Evolutionary conservation across 2,113 vertebrate species (phyloP).

Genomic region (Dolichallabes microphthalmus): DNA sequence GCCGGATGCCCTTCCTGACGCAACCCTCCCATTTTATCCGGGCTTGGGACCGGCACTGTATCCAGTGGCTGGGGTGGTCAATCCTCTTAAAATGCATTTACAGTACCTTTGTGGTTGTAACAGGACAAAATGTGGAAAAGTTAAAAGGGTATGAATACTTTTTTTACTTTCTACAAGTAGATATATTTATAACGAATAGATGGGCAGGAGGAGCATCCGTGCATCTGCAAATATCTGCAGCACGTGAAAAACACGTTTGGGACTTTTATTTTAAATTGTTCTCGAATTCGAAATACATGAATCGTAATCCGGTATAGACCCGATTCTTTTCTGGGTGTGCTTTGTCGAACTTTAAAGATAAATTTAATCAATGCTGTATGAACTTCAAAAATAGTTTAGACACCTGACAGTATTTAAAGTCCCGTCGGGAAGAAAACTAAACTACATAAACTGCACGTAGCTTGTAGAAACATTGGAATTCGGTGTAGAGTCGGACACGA

Average conservation of each 20-base stretch:
- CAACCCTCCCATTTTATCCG: too few relatives aligned
- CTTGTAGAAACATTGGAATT: background rate
- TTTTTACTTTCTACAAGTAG: too few relatives aligned
- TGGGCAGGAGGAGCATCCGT: background rate
- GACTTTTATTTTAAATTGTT: slow-evolving; percentile 27
- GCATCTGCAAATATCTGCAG: background rate
- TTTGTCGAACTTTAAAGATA: background rate
- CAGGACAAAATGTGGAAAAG: too few relatives aligned
- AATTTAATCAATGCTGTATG: background rate
- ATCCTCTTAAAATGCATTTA: too few relatives aligned
- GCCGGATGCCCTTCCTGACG: too few relatives aligned
- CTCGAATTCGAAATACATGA: background rate
- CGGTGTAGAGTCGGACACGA: background rate
- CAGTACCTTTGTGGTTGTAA: too few relatives aligned
- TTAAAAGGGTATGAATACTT: too few relatives aligned
- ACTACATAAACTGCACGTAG: background rate
- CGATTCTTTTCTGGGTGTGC: background rate
- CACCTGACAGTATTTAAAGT: background rate
- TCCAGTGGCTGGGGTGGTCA: too few relatives aligned
- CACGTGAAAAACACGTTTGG: background rate
- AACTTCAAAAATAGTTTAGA: background rate
- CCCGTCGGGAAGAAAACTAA: background rate
- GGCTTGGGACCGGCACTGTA: too few relatives aligned
- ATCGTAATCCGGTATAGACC: background rate
- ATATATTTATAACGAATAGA: too few relatives aligned